These are phyloP conservation scores for Margarornis squamiger DNA, from an alignment of 2,797 vertebrate species.

Conservation along the genomic window DNA sequence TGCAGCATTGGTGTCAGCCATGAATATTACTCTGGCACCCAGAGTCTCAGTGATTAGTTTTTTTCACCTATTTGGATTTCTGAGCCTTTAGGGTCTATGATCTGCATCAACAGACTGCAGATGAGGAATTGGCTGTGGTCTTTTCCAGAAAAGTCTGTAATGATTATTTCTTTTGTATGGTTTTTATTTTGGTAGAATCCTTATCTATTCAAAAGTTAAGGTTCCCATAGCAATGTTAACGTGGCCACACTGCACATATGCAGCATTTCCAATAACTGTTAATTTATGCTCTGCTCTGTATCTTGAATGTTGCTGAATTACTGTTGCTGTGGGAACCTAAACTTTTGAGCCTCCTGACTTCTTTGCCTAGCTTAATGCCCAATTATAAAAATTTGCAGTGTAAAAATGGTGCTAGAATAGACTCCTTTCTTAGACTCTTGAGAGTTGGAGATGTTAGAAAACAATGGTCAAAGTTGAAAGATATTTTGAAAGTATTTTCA, in stretches of 20 bases:
- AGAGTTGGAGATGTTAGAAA: not conserved
- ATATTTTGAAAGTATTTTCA: not conserved
- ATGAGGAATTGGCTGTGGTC: not conserved
- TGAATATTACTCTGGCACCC: not conserved
- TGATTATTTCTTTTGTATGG: conserved; percentile 28
- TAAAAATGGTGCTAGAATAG: not conserved
- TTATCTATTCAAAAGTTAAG: conserved; percentile 34
- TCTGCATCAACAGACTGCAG: conserved; percentile 40
- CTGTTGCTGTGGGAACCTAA: conserved; percentile 69
- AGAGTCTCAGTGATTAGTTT: not conserved
- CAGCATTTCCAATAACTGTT: conserved; percentile 23
- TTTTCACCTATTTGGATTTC: not conserved
- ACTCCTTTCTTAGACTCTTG: not conserved
- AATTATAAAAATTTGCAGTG: not conserved
- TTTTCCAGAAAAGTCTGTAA: conserved; percentile 44
- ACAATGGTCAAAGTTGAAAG: not conserved
- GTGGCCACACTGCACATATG: conserved; percentile 7
- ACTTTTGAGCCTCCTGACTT: conserved; percentile 53
- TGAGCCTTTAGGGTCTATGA: not conserved
- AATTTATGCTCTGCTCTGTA: conserved; percentile 53
- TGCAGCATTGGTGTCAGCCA: not conserved
- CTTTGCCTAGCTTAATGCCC: conserved; percentile 1
- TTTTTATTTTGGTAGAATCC: conserved; percentile 25
- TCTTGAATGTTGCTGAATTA: conserved; percentile 49
- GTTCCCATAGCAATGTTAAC: conserved; percentile 69